Percentiles rank a stretch among this genome's conserved stretches.
These are phyloP conservation scores for Parasteatoda lunata DNA, from an alignment of 2,888 invertebrate genomes.

Conservation along the genomic window DNA sequence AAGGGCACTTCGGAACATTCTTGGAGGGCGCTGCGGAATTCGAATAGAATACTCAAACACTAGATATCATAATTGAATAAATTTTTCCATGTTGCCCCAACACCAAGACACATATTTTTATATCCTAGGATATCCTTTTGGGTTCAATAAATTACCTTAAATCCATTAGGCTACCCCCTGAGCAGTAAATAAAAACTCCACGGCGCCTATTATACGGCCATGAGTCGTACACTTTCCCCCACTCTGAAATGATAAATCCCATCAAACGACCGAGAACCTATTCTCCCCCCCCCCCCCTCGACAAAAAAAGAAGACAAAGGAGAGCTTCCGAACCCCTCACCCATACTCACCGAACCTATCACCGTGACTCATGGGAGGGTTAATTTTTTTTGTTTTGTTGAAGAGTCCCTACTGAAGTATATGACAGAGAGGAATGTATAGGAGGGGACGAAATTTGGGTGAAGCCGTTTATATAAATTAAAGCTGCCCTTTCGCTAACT, in stretches of 20 bases:
- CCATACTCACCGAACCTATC: conserved; percentile 1
- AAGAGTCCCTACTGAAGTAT: not conserved
- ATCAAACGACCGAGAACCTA: conserved; percentile 31
- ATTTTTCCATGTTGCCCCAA: conserved; percentile 20
- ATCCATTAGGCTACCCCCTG: conserved; percentile 47
- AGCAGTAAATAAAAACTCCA: conserved; percentile 55
- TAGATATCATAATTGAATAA: conserved; percentile 25
- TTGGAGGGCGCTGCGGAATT: not conserved
- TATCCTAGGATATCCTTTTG: not conserved
- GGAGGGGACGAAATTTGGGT: too few species aligned
- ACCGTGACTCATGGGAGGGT: conserved; percentile 30
- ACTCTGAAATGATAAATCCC: conserved; percentile 55
- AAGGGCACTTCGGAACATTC: too few species aligned
- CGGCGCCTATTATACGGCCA: conserved; percentile 36
- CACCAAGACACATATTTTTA: conserved; percentile 26
- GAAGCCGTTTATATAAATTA: too few species aligned
- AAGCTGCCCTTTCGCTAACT: too few species aligned
- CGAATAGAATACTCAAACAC: conserved; percentile 14
- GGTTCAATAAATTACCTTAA: conserved; percentile 56
- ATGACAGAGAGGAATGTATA: too few species aligned
- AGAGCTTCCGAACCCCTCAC: conserved; percentile 1
- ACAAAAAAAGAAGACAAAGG: conserved; percentile 38
- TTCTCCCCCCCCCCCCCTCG: not conserved
- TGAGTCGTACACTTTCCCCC: conserved; percentile 40
- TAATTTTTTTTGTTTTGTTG: conserved; percentile 5